phyloP scores from a whole-genome alignment of 2,888 invertebrate genomes.

The Drosophila pseudotakahashii region DNA sequence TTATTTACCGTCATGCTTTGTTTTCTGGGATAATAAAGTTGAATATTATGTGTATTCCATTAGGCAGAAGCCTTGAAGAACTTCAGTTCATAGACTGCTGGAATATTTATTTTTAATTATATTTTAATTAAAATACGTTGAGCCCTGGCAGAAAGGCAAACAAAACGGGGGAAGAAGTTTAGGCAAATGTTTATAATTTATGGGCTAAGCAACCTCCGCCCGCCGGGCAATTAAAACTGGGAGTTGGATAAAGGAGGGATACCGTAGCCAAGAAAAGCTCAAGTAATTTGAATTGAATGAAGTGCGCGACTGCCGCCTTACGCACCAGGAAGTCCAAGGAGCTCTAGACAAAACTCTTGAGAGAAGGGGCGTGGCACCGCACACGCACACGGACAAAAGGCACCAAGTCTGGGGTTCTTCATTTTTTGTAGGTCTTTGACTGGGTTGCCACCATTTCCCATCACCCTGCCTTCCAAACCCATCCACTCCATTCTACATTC shows the following conservation, averaged over 20 bases:
- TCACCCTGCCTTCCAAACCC: neutral
- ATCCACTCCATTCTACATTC: conserved; percentile 9
- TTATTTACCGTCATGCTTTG: too few species aligned
- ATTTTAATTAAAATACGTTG: conserved; percentile 67
- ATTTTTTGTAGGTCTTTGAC: conserved; percentile 38
- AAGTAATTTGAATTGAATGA: conserved; percentile 79
- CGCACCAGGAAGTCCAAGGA: conserved; percentile 78
- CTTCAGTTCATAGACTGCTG: neutral
- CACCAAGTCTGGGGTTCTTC: conserved; percentile 14
- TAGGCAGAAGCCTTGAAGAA: neutral
- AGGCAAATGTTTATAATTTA: conserved; percentile 65
- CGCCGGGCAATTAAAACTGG: conserved; percentile 68
- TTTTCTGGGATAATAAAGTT: too few species aligned
- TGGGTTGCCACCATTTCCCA: conserved; percentile 26
- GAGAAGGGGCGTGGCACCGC: neutral
- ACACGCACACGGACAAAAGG: conserved; percentile 35
- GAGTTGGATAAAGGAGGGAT: neutral
- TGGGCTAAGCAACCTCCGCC: conserved; percentile 44
- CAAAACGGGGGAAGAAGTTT: conserved; percentile 34
- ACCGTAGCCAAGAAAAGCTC: conserved; percentile 33
- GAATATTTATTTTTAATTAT: conserved; percentile 61
- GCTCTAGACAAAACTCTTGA: conserved; percentile 48
- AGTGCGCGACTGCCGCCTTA: conserved; percentile 64
- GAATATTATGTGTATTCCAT: too few species aligned
- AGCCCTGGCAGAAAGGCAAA: conserved; percentile 35